Percentiles rank a stretch among this genome's conserved stretches.
Evolutionary conservation across 2,113 vertebrate genomes (phyloP).

Genomic region (Cyanoramphus novaezelandiae): DNA sequence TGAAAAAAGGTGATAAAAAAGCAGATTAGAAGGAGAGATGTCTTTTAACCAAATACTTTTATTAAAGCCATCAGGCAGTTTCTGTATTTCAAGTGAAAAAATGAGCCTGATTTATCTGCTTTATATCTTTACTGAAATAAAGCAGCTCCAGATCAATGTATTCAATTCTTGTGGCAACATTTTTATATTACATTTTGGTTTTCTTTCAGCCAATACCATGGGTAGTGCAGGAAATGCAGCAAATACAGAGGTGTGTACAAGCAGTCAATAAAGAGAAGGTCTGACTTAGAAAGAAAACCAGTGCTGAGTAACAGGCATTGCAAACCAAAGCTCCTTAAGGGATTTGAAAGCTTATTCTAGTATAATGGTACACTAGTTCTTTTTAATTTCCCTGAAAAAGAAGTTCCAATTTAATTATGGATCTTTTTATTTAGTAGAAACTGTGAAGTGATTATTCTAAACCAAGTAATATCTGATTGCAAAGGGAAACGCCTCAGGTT

Average conservation of each 20-base stretch:
- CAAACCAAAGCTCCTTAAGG: neutral
- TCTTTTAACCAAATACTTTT: neutral
- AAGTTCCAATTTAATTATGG: neutral
- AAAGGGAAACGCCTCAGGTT: neutral
- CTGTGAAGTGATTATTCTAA: neutral
- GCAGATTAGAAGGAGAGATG: neutral
- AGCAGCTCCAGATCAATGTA: neutral
- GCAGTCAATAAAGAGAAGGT: neutral
- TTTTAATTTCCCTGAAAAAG: neutral
- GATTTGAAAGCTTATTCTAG: neutral
- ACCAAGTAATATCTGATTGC: neutral
- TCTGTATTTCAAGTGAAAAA: neutral
- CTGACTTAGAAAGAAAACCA: neutral
- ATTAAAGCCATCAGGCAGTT: neutral
- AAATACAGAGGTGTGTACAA: neutral
- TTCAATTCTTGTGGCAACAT: neutral
- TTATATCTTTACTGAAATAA: neutral
- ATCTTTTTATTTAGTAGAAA: neutral
- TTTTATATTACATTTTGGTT: neutral
- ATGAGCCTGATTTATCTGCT: neutral
- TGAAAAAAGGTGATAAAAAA: neutral
- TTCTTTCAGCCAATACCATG: accelerated
- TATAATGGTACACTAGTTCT: neutral
- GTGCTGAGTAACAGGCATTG: neutral
- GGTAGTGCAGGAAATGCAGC: neutral